Evolutionary conservation across 2,113 vertebrate genomes (phyloP).

Genomic region (Leptobrachium ailaonicum): DNA sequence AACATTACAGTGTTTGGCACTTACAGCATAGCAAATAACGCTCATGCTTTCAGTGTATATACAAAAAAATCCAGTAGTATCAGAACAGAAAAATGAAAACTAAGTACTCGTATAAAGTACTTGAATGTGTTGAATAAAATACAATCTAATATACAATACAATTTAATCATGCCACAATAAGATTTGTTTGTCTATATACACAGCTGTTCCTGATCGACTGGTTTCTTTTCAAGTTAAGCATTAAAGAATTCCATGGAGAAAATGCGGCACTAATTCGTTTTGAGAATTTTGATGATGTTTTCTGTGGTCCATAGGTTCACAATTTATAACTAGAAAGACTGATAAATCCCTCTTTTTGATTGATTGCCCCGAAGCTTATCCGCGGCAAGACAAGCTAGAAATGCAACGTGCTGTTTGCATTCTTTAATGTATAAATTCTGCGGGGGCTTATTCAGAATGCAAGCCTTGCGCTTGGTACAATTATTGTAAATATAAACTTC

Average conservation of each 20-base stretch:
- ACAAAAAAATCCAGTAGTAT: no score
- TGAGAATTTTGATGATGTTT: constrained; percentile 32
- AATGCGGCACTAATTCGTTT: constrained; percentile 14
- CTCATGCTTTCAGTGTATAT: no score
- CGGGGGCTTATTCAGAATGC: constrained; percentile 8
- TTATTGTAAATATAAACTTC: background rate
- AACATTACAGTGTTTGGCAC: no score
- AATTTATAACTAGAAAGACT: constrained; percentile 8
- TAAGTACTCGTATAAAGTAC: no score
- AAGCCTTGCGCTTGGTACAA: background rate
- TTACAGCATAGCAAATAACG: no score
- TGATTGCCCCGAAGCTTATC: constrained; percentile 25
- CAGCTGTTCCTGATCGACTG: no score
- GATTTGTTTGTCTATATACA: no score
- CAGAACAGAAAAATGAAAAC: no score
- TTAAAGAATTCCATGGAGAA: constrained; percentile 4
- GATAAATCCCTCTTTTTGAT: constrained; percentile 5
- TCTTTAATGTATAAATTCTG: background rate
- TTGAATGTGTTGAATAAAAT: no score
- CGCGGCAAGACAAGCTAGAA: background rate
- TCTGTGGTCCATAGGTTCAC: background rate
- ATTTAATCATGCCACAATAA: no score
- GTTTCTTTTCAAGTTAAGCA: constrained; percentile 16
- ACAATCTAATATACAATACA: no score
- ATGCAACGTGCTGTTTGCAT: background rate